Base-by-base conservation (phyloP, 2,113 vertebrate species). In the Sminthopsis crassicaudata region DNA sequence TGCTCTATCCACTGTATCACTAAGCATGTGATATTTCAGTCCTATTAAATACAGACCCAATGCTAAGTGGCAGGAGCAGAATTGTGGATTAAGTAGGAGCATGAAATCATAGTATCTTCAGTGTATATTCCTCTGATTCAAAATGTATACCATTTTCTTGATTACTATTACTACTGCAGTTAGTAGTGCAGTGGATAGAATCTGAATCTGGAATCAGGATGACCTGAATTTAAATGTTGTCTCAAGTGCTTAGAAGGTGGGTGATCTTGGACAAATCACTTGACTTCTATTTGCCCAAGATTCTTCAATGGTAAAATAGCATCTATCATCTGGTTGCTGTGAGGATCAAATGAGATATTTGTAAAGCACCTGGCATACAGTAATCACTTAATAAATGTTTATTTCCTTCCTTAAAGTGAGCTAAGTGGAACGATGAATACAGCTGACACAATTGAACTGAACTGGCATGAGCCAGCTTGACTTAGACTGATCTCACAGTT, bases 41-140 rank as follows among this genome's bases (percentile, higher is more conserved):
- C 67, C 67, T 84, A 8, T 42, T 84, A 42, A 84, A 42, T n/a
- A 84, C 67, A 96, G 25, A 97, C 94, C 12, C 91, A 90, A 93
- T 89, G 26, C 42, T 90, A 46, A n/a, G 22, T 42, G 8, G 2
- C 50, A 26, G 60, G 94, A 92, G 42, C 53, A 90, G 52, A 42
- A 88, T 16, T n/a, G 16, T 51, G 0, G 1, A 42, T 50, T 53
- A 48, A 53, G 36, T 42, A 93, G 93, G 53, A 54, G 42, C 24
- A 23, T 22, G 16, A 19, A 84, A 84, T 46, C 52, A n/a, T 36
- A 94, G 12, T 91, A 36, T 93, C 92, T 91, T 67, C 36, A 53
- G 46, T 46, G 89, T 11, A 36, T 22, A 57, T 53, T 36, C 42
- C 16, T 93, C 12, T 1, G 2, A 53, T 36, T 91, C 14, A 91